Evolutionary conservation across 2,797 vertebrate species (phyloP).

Genomic region (Acrossocheilus fasciatus): DNA sequence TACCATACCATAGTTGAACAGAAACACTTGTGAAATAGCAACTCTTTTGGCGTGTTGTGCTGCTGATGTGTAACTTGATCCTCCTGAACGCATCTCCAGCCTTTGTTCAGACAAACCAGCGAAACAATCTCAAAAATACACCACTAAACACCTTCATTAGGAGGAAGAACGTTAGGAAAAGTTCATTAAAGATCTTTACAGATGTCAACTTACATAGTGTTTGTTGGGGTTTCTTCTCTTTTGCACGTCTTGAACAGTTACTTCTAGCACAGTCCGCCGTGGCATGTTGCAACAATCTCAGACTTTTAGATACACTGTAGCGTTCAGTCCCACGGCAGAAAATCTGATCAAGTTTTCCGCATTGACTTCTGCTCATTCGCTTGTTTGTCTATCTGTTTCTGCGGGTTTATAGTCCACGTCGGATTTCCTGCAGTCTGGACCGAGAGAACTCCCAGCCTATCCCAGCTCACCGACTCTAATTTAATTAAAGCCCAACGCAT

Average conservation of each 20-base stretch:
- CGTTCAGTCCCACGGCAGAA: constrained; percentile 61
- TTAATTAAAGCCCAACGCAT: constrained; percentile 54
- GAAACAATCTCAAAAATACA: not conserved
- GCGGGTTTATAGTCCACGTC: constrained; percentile 55
- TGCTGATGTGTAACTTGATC: constrained; percentile 74
- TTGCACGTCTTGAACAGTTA: constrained; percentile 84
- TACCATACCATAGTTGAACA: not conserved
- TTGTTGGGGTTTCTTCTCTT: constrained; percentile 84
- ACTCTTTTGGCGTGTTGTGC: not conserved
- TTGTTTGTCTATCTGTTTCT: constrained; percentile 14
- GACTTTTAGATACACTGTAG: constrained; percentile 38
- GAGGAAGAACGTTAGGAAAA: not conserved
- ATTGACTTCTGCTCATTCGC: constrained; percentile 67
- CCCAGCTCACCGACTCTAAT: constrained; percentile 79
- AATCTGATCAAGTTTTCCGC: constrained; percentile 63
- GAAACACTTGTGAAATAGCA: not conserved
- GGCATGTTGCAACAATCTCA: constrained; percentile 74
- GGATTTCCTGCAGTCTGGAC: constrained; percentile 56
- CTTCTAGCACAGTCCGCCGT: constrained; percentile 80
- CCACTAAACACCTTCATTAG: not conserved
- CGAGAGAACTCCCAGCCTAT: constrained; percentile 82
- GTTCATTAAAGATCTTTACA: not conserved
- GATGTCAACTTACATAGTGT: constrained; percentile 80
- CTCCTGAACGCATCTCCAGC: constrained; percentile 72
- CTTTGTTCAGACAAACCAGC: constrained; percentile 46